Evolutionary conservation across 2,888 invertebrate species (phyloP), one percentile per base, ranked within the genome.

Genomic region (Pandemis corylana): DNA sequence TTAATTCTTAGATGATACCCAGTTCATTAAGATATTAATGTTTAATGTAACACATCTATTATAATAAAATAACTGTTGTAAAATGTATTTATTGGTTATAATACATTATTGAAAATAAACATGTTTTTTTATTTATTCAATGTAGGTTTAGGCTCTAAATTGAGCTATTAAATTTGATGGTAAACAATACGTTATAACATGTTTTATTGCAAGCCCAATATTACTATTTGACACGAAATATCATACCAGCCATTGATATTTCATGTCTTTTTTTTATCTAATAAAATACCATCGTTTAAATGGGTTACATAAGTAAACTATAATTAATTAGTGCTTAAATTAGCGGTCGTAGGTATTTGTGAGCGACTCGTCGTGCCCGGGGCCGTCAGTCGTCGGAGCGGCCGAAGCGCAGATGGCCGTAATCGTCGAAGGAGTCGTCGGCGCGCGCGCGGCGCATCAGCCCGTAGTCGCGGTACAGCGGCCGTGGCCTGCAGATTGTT

Each of bases 391-490:
- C 91, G 49, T 94, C 94, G 72, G 95, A 95, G 77, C 96, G 94
- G 12, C 97, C 97, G 82, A 97, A 97, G 77, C 97, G 90, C 91
- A 97, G 94, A 81, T 97, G 97, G 1, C 97, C 97, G 80, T 97
- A 97, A 84, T 97, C 97, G 79, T 97, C 97, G 79, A 96, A 97
- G 28, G 95, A 93, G 76, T 96, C 96, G 56, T 96, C 96, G 1
- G 96, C 94, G 80, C 91, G 84, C 2, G 83, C 80, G 41, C 89
- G 84, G 51, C 88, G 83, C 85, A 96, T 89, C 83, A 96, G 91
- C 0, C 95, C 95, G 79, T 96, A 96, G 83, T 96, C 96, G 63
- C 95, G 95, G 79, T 95, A 95, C 80, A 88, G 76, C 12, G 84
- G 87, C 12, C 85, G 87, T 0, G 86, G 84, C 84, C n/a, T 91